Percentiles rank a stretch among this genome's conserved stretches.
These are phyloP conservation scores for Drosophila bipectinata DNA, from an alignment of 1,140 invertebrate species.

Conservation along the genomic window DNA sequence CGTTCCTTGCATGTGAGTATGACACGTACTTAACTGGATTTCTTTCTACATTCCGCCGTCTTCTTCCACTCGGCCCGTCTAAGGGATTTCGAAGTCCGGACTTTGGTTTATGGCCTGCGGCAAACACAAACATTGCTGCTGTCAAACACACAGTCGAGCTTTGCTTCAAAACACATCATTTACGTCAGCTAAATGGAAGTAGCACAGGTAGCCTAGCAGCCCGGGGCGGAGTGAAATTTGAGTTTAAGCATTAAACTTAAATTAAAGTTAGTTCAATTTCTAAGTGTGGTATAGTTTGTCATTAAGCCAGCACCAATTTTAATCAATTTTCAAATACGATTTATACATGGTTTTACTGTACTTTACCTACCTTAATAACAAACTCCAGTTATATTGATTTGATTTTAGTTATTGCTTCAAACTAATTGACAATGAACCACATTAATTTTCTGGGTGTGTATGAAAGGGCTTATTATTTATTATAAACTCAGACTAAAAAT, in stretches of 20 bases:
- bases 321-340: neutral
- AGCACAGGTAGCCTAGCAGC: neutral
- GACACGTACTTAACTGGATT: constrained; percentile 43
- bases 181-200: constrained; percentile 1
- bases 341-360: neutral
- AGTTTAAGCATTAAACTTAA: neutral
- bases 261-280: neutral
- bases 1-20: constrained; percentile 54
- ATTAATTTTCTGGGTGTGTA: too few relatives aligned
- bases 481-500: too few relatives aligned
- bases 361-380: neutral
- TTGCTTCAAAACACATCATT: constrained; percentile 28
- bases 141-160: constrained; percentile 30
- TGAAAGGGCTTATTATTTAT: too few relatives aligned
- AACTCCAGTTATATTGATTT: neutral
- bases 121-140: constrained; percentile 38
- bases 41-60: constrained; percentile 43
- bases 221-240: neutral
- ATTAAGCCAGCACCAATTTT: neutral
- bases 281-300: neutral
- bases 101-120: constrained; percentile 57
- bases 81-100: constrained; percentile 54
- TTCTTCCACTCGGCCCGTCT: neutral
- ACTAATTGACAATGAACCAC: too few relatives aligned
- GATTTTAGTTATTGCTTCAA: too few relatives aligned